Evolutionary conservation across 37 sponge, comb jelly and placozoan genomes (phyloP), one percentile per base, ranked within the genome.

Genomic region (Eunapius fragilis): DNA sequence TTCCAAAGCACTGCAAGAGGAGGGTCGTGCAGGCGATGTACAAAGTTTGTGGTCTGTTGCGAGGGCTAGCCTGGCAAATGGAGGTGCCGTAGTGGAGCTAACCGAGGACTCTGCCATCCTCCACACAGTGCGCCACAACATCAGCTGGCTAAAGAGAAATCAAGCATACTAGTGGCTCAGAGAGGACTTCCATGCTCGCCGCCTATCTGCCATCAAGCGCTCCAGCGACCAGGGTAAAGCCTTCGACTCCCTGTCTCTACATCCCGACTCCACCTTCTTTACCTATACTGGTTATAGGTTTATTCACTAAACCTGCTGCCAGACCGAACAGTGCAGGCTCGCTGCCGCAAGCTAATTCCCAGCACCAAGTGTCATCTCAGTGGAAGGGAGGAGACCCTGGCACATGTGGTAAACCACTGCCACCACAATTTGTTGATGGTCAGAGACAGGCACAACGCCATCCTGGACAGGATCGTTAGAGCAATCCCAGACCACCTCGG

Each of bases 191-290:
- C 19, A 19, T 17, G 22, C 58, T 17, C 17, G 58, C 58, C 58
- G 14, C 17, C 58, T 58, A 19, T 58, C 58, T 19, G 1, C 6
- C 22, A 58, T 58, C 58, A 58, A 58, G 14, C 58, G 17, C 58
- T 58, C 58, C 22, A 58, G 58, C 22, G 91, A 91, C 67, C 91
- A 91, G 74, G 91, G 83, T 0, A 69, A 70, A 13, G 28, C 79
- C 25, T 76, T 86, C 75, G 23, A 34, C 41, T 23, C 35, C 58
- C 14, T 58, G 19, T 58, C 58, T 0, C 58, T 24, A 0, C 69
- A 82, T 71, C 84, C 84, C 3, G 58, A 67, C 72, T 47, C 73
- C 19, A 86, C 69, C 80, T 68, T 48, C 26, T 91, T 87, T 79
- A 81, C 87, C 7, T 32, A 35, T 3, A 35, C 35, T 0, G 87